A percentile compares a stretch with the other conserved stretches of the same genome.
These are phyloP conservation scores for Pachyramphus minor DNA, from an alignment of 2,113 vertebrate genomes.

Conservation along the genomic window DNA sequence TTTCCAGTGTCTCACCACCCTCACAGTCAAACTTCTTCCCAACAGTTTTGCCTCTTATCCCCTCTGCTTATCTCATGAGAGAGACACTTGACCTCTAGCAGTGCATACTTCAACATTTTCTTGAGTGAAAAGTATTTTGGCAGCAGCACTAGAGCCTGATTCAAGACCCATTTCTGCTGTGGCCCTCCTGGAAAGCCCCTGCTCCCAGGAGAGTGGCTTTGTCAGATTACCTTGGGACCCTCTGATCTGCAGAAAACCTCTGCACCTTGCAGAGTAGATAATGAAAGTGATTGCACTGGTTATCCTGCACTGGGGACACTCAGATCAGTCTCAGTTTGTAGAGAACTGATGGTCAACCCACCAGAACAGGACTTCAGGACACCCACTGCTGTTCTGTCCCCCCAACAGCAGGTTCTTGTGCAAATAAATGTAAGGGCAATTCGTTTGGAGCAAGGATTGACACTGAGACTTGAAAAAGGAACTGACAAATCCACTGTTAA, in stretches of 20 bases:
- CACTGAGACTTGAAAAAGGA: background rate
- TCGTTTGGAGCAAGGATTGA: background rate
- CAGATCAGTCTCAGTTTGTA: background rate
- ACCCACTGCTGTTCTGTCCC: background rate
- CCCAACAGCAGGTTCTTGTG: background rate
- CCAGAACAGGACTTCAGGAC: background rate
- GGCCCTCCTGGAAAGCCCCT: background rate
- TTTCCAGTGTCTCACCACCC: background rate
- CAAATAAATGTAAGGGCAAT: background rate
- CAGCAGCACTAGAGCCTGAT: background rate
- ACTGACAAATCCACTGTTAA: background rate
- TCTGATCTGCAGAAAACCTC: background rate
- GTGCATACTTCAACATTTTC: background rate
- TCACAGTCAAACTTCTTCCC: background rate
- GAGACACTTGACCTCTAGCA: background rate
- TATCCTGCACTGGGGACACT: background rate
- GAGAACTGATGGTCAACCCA: background rate
- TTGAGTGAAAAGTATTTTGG: background rate
- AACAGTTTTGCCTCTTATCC: background rate
- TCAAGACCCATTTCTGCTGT: background rate
- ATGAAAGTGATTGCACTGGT: background rate
- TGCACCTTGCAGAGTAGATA: background rate
- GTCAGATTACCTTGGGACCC: background rate
- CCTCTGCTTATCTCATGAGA: background rate
- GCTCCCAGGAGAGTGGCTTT: background rate